Evolutionary conservation across 2,888 invertebrate genomes (phyloP).

Genomic region (Drosophila mulleri): DNA sequence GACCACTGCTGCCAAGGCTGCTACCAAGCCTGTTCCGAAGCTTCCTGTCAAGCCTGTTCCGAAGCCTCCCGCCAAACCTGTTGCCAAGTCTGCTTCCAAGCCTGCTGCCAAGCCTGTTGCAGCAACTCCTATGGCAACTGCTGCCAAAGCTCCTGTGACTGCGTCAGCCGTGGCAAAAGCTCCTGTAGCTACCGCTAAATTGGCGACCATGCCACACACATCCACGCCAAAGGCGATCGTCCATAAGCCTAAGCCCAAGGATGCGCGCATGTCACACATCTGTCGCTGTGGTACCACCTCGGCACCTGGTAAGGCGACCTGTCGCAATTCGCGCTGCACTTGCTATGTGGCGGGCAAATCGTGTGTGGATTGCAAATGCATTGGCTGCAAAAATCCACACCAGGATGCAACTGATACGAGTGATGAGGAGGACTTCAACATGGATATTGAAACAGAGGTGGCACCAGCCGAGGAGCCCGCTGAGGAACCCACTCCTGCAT

Average conservation of each 20-base stretch:
- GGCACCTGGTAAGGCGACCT: conserved; percentile 95
- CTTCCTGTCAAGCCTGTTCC: neutral
- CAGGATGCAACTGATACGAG: conserved; percentile 91
- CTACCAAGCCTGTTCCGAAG: neutral
- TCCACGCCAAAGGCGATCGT: conserved; percentile 7
- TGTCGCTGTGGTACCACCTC: conserved; percentile 96
- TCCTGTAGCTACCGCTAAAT: neutral
- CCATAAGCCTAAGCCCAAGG: conserved; percentile 83
- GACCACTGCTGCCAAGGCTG: neutral
- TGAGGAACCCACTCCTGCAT: neutral
- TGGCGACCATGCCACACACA: neutral
- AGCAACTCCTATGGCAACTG: neutral
- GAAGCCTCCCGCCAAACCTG: neutral
- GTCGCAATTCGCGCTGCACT: conserved; percentile 96
- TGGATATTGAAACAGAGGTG: neutral
- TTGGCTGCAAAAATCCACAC: conserved; percentile 96
- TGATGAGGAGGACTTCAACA: conserved; percentile 23
- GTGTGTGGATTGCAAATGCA: conserved; percentile 95
- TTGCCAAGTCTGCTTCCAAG: neutral
- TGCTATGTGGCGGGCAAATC: conserved; percentile 96
- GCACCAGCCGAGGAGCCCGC: neutral
- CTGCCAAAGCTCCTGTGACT: neutral
- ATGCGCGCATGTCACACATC: conserved; percentile 86
- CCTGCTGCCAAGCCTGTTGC: neutral
- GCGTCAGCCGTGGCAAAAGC: neutral